Evolutionary conservation across 2,888 invertebrate species (phyloP).

Genomic region (Coleophora deauratella): DNA sequence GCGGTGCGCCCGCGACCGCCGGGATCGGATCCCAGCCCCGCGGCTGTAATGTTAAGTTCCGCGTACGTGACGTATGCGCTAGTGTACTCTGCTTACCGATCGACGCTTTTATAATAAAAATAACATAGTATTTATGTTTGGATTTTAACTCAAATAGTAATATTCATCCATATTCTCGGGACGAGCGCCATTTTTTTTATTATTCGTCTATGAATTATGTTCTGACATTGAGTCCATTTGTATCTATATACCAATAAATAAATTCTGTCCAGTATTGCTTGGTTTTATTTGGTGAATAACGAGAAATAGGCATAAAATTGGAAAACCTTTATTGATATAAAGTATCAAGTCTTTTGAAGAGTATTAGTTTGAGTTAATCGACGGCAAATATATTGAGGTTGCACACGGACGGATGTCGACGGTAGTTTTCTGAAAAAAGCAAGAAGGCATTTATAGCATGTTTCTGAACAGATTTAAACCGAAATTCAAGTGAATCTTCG

Average conservation of each 20-base stretch:
- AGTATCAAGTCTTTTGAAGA: not conserved
- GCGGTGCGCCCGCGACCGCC: not conserved
- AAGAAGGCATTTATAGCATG: not conserved
- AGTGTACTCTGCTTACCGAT: constrained; percentile 47
- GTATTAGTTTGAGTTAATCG: constrained; percentile 28
- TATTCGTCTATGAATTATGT: constrained; percentile 35
- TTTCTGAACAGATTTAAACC: too few species aligned
- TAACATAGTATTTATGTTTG: constrained; percentile 73
- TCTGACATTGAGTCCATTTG: constrained; percentile 52
- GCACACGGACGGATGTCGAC: constrained; percentile 14
- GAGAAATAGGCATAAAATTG: not conserved
- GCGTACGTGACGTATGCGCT: constrained; percentile 32
- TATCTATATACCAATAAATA: constrained; percentile 67
- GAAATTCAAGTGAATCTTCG: too few species aligned
- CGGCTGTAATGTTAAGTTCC: constrained; percentile 19
- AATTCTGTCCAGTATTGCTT: constrained; percentile 60
- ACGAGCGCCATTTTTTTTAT: constrained; percentile 20
- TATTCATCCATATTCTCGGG: constrained; percentile 19
- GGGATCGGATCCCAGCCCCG: constrained; percentile 18
- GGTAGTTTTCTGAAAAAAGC: constrained; percentile 33
- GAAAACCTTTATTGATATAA: too few species aligned
- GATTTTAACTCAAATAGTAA: constrained; percentile 45
- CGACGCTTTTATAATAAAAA: constrained; percentile 41
- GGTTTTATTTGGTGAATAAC: not conserved
- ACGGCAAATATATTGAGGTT: constrained; percentile 17